These are phyloP conservation scores for Thamnophis sirtalis DNA, from an alignment of 2,113 vertebrate species.

Conservation along the genomic window DNA sequence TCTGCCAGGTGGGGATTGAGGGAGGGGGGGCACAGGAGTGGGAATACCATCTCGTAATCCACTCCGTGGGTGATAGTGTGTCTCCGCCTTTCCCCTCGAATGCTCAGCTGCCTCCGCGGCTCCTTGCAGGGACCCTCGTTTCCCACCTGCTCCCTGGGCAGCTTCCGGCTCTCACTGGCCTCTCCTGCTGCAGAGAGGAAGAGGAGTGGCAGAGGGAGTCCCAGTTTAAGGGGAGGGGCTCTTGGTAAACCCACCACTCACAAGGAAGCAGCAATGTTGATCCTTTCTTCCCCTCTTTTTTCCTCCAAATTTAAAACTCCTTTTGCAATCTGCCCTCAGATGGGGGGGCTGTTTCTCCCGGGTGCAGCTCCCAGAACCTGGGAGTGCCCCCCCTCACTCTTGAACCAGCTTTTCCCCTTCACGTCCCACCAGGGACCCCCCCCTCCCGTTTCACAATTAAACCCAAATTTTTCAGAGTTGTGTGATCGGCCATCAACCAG, in stretches of 20 bases:
- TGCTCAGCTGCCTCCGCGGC: constrained; percentile 66
- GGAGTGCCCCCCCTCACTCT: background rate
- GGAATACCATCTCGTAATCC: constrained; percentile 84
- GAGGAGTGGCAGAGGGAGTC: no score
- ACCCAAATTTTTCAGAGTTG: background rate
- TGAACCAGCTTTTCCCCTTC: background rate
- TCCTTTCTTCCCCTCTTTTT: no score
- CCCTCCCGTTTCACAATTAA: background rate
- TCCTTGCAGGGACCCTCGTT: constrained; percentile 65
- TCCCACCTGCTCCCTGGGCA: constrained; percentile 68
- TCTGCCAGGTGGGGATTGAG: background rate
- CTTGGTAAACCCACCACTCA: background rate
- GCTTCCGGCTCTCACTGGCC: constrained; percentile 56
- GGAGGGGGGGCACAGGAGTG: background rate
- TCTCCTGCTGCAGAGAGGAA: constrained; percentile 32
- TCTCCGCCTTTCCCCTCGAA: constrained; percentile 80
- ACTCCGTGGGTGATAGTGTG: constrained; percentile 90
- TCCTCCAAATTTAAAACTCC: background rate
- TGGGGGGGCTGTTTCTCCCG: background rate
- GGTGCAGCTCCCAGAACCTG: background rate
- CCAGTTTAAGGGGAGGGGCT: background rate
- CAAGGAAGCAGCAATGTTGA: background rate
- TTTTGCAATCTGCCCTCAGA: background rate
- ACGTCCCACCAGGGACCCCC: background rate
- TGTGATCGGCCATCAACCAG: background rate